Conservation (phyloP, 92 coral and sea anemone species). For the Epizoanthus illoricatus region DNA sequence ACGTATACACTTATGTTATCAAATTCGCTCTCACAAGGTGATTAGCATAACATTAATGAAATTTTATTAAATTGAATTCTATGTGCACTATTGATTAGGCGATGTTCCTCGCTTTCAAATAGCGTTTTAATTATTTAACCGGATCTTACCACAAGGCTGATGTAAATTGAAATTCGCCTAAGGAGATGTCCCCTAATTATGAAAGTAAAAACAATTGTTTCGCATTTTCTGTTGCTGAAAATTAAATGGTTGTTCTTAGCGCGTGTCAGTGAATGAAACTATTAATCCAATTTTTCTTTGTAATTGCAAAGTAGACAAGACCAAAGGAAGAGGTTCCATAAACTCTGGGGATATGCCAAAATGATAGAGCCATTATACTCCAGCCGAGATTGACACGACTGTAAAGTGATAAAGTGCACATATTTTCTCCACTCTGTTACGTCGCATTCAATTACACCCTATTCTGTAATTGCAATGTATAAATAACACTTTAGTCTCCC, state of each 20-base stretch:
- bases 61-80: constrained; percentile 90
- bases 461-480: constrained; percentile 63
- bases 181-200: constrained; percentile 81
- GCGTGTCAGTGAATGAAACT: constrained; percentile 28
- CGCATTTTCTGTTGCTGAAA: constrained; percentile 55
- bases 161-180: constrained; percentile 85
- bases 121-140: constrained; percentile 95
- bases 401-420: constrained; percentile 9
- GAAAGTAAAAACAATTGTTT: constrained; percentile 71
- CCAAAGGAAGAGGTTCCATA: neutral
- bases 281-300: constrained; percentile 36
- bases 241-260: constrained; percentile 53
- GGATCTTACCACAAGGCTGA: constrained; percentile 83
- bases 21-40: constrained; percentile 63
- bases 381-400: constrained; percentile 23
- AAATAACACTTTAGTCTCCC: constrained; percentile 68
- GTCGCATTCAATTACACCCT: constrained; percentile 63
- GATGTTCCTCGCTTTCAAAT: constrained; percentile 83
- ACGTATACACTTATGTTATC: constrained; percentile 52
- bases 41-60: constrained; percentile 95
- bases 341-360: neutral
- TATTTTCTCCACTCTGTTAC: constrained; percentile 3
- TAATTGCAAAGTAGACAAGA: constrained; percentile 27
- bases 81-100: constrained; percentile 85
- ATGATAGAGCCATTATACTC: neutral